Conservation (phyloP, 2,888 invertebrate genomes). For the Autographa pulchrina region DNA sequence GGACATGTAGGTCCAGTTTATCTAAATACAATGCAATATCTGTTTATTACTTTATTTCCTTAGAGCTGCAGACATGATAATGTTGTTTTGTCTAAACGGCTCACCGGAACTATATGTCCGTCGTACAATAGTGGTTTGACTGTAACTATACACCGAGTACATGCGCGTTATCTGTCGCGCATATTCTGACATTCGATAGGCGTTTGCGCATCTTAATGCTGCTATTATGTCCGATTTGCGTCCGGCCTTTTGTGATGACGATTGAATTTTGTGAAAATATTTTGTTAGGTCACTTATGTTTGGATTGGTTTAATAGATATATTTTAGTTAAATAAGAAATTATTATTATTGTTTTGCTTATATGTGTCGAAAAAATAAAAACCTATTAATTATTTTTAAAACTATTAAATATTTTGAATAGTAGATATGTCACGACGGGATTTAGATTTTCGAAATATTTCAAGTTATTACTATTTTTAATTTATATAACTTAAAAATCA, state of each 20-base stretch:
- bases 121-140: slow-evolving; percentile 72
- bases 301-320: background rate
- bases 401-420: too few relatives aligned
- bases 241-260: slow-evolving; percentile 67
- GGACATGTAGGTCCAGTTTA: background rate
- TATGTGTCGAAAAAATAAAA: too few relatives aligned
- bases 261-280: slow-evolving; percentile 37
- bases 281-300: slow-evolving; percentile 7
- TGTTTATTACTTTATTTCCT: slow-evolving; percentile 22
- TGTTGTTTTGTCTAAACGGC: slow-evolving; percentile 36
- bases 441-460: too few relatives aligned
- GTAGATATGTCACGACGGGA: too few relatives aligned
- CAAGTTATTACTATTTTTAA: too few relatives aligned
- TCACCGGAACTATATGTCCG: slow-evolving; percentile 81
- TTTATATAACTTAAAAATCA: background rate
- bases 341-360: too few relatives aligned
- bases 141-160: slow-evolving; percentile 80
- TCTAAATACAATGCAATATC: slow-evolving; percentile 10
- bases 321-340: background rate
- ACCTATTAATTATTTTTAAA: too few relatives aligned
- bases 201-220: slow-evolving; percentile 72
- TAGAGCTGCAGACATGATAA: slow-evolving; percentile 34
- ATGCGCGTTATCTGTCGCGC: slow-evolving; percentile 64
- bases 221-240: slow-evolving; percentile 64
- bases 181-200: slow-evolving; percentile 71